Percentiles rank a stretch among this genome's conserved stretches.
phyloP scores from a whole-genome alignment of 2,113 vertebrate species.

The Leucopternis melanops region DNA sequence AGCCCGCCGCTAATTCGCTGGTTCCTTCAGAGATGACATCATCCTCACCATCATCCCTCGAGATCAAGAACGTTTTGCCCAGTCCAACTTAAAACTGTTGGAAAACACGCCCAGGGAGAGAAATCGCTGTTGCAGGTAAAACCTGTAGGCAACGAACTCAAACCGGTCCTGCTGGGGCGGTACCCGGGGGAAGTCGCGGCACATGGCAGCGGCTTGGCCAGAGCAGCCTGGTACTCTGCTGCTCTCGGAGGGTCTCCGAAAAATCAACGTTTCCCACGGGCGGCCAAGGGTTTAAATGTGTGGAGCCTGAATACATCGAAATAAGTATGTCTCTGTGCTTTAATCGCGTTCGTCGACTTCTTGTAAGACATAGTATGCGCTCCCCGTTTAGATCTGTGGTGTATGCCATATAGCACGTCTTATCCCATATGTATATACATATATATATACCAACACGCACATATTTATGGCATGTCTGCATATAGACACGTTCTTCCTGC shows the following conservation, averaged over 20 bases:
- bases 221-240: no score
- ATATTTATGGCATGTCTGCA: neutral
- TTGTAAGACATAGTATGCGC: rapidly evolving
- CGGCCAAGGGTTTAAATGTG: neutral
- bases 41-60: neutral
- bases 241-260: neutral
- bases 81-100: neutral
- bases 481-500: neutral
- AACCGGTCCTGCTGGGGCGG: neutral
- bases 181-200: neutral
- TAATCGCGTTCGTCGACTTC: rapidly evolving
- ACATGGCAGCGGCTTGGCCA: neutral
- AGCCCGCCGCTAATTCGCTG: neutral
- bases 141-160: neutral
- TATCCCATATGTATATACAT: neutral
- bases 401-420: neutral
- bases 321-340: neutral
- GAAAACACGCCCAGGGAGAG: neutral
- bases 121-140: neutral
- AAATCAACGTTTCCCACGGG: neutral
- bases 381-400: neutral
- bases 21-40: neutral
- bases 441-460: neutral
- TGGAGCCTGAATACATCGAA: neutral
- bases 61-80: neutral